Conservation (phyloP, 2,888 invertebrate species). For the Galeruca laticollis region DNA sequence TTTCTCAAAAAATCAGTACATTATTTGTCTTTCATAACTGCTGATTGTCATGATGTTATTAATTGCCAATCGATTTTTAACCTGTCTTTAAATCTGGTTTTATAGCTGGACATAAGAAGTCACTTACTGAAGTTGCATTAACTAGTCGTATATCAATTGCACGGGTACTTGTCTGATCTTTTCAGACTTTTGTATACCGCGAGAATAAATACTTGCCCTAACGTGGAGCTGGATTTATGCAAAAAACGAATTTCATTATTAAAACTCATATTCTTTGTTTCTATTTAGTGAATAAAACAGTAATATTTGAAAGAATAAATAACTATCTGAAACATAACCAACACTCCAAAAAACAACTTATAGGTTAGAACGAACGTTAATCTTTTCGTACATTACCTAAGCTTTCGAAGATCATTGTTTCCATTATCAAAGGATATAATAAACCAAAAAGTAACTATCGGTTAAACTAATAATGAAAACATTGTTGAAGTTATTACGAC, state of each 20-base stretch:
- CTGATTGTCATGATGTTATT: conserved; percentile 18
- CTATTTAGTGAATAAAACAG: background rate
- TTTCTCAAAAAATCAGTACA: background rate
- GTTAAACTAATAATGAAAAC: too few relatives aligned
- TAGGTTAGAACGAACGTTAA: background rate
- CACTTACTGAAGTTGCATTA: conserved; percentile 13
- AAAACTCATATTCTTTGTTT: background rate
- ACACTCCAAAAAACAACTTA: background rate
- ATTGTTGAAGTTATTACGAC: too few relatives aligned
- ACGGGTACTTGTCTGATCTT: conserved; percentile 4
- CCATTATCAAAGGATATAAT: too few relatives aligned
- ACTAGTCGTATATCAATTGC: conserved; percentile 6
- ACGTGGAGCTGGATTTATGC: background rate
- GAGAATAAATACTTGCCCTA: background rate
- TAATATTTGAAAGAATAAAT: background rate
- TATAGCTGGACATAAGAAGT: conserved; percentile 22
- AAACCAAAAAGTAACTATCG: too few relatives aligned
- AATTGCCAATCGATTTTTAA: conserved; percentile 21
- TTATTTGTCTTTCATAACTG: conserved; percentile 5
- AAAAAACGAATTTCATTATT: background rate
- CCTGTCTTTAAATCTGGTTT: conserved; percentile 31
- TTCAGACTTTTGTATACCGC: background rate
- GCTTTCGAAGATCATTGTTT: too few relatives aligned
- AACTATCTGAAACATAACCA: background rate
- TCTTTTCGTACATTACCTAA: too few relatives aligned